Base-by-base conservation (phyloP, 2,888 invertebrate species). In the Amitus sp. region DNA sequence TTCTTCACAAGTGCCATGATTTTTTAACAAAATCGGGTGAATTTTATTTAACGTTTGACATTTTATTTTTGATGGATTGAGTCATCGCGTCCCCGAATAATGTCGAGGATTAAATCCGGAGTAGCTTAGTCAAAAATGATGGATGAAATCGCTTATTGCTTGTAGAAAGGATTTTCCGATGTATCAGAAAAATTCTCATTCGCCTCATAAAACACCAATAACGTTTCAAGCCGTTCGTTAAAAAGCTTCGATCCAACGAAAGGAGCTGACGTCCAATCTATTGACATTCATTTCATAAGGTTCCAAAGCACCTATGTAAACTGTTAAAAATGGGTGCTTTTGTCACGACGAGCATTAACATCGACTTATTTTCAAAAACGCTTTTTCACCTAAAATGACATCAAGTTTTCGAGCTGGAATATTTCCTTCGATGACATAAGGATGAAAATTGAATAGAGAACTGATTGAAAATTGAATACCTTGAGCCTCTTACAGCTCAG, bases 361-460 rank as follows among this genome's bases (percentile, higher is more conserved):
- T 37, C 37, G 37, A 37, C 12, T 12, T 9, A 5, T 12, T 5
- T 2, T 12, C 15, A 15, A 15, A 15, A 37, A 37, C 15, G 15
- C 15, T 15, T 37, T 37, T 37, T 23, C 20, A 43, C 27, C 20
- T 43, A 12, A 20, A n/a, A 6, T 20, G 27, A 23, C 23, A 43
- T 27, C 23, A 13, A 27, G 23, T 13, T 27, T 18, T 13, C 23
- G 23, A 43, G 13, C 43, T 43, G 10, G 23, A 23, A 43, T 43
- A 20, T 43, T 7, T 23, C 9, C 23, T 12, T 4, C 10, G 43
- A 23, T 20, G n/a, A n/a, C n/a, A n/a, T n/a, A n/a, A n/a, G n/a
- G n/a, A n/a, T 43, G 43, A 43, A 43, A 43, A 43, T 43, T 43
- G 43, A 43, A 43, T 20, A 13, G 43, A 18, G 13, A 27, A 23